Evolutionary conservation across 2,113 vertebrate species (phyloP).

Genomic region (Dinomys branickii): DNA sequence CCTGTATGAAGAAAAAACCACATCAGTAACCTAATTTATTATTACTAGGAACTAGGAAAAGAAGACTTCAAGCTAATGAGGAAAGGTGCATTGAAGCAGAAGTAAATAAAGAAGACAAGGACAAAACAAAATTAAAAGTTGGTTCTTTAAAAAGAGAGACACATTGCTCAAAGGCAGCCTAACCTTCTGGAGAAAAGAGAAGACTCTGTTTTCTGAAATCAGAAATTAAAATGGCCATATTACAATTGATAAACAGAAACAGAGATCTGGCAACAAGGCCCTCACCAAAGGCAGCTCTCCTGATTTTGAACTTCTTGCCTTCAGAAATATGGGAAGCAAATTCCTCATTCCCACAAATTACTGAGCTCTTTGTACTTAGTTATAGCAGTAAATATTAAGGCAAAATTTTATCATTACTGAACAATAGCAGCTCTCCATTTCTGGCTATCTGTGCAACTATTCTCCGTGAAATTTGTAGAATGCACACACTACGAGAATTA

Average conservation of each 20-base stretch:
- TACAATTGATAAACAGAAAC: neutral
- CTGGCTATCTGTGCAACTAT: neutral
- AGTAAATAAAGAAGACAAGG: neutral
- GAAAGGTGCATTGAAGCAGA: neutral
- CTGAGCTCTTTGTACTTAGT: neutral
- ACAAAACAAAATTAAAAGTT: neutral
- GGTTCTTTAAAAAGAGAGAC: neutral
- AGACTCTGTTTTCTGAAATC: neutral
- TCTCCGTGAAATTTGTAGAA: neutral
- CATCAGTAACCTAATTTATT: neutral
- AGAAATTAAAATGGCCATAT: neutral
- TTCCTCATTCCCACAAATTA: neutral
- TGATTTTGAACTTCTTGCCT: neutral
- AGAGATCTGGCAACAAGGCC: neutral
- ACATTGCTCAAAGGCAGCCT: neutral
- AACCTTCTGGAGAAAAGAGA: neutral
- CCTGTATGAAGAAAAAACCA: neutral
- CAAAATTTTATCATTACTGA: neutral
- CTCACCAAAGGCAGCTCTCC: too few species aligned
- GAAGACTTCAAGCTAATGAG: neutral
- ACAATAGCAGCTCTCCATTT: neutral
- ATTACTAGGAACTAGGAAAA: neutral
- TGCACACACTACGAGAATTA: neutral
- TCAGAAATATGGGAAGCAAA: neutral
- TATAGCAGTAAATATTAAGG: neutral